Evolutionary conservation across 2,797 vertebrate genomes (phyloP).

Genomic region (Denticeps clupeoides): DNA sequence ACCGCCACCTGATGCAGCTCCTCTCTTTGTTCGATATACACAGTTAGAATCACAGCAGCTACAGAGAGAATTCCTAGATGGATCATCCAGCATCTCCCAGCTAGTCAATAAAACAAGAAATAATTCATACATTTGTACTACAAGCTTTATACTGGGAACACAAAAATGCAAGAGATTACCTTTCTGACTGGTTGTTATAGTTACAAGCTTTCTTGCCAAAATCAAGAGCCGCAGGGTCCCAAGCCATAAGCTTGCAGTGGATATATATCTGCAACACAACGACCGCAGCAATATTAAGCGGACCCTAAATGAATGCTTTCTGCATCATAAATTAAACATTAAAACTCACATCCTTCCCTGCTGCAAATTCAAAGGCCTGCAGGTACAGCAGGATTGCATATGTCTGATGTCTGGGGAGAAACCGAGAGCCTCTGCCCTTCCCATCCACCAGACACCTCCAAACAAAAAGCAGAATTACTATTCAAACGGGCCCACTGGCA

Average conservation of each 20-base stretch:
- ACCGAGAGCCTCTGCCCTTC: slow-evolving; percentile 38
- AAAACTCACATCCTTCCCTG: neutral
- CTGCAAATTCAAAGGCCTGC: slow-evolving; percentile 49
- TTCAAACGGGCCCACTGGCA: no score
- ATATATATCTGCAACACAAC: slow-evolving; percentile 56
- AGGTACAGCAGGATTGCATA: slow-evolving; percentile 50
- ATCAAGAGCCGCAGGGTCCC: slow-evolving; percentile 43
- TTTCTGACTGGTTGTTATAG: slow-evolving; percentile 38
- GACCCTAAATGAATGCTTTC: neutral
- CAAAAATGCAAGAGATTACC: slow-evolving; percentile 36
- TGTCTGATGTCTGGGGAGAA: slow-evolving; percentile 47
- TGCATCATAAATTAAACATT: neutral
- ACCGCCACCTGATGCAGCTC: slow-evolving; percentile 25
- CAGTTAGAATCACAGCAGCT: slow-evolving; percentile 57
- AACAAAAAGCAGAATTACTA: neutral
- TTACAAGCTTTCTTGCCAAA: slow-evolving; percentile 57
- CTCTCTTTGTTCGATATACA: slow-evolving; percentile 21
- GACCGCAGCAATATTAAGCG: neutral
- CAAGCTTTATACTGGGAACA: neutral
- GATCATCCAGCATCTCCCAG: slow-evolving; percentile 59
- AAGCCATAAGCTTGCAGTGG: slow-evolving; percentile 59
- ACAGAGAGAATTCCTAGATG: slow-evolving; percentile 43
- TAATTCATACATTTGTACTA: neutral
- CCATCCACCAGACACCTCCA: slow-evolving; percentile 57
- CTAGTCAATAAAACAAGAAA: slow-evolving; percentile 22